A percentile compares a stretch with the other conserved stretches of the same genome.
Evolutionary conservation across 1,140 invertebrate genomes (phyloP).

Genomic region (Mercenaria mercenaria): DNA sequence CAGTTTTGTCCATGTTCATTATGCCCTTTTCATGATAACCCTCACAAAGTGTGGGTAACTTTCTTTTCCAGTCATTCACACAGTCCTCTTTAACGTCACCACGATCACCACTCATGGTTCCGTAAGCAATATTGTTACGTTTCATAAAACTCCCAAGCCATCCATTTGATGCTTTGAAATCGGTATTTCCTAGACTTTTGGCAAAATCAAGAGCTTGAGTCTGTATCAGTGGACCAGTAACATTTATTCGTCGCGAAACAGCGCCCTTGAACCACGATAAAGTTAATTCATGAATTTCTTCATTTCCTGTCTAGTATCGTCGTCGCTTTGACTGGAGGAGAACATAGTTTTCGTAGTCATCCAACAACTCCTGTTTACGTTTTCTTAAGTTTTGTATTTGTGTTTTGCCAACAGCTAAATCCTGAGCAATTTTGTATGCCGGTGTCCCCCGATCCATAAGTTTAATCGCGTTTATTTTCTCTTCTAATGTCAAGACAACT

Average conservation of each 20-base stretch:
- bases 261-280: conserved; percentile 59
- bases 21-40: conserved; percentile 46
- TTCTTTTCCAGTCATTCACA: conserved; percentile 60
- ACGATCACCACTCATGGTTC: conserved; percentile 60
- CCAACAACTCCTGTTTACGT: conserved; percentile 26
- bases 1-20: conserved; percentile 71
- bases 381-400: conserved; percentile 41
- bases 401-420: background rate
- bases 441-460: background rate
- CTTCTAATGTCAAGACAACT: background rate
- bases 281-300: conserved; percentile 52
- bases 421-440: background rate
- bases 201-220: conserved; percentile 23
- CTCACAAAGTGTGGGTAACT: too few species aligned
- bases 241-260: background rate
- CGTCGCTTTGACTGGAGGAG: background rate
- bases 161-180: conserved; percentile 74
- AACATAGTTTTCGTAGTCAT: conserved; percentile 48
- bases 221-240: conserved; percentile 23
- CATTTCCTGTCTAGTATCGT: conserved; percentile 5
- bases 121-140: conserved; percentile 56
- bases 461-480: background rate
- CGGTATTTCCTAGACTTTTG: background rate
- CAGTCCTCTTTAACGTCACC: conserved; percentile 48
- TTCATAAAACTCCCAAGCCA: conserved; percentile 53